Evolutionary conservation across 2,888 invertebrate genomes (phyloP), one percentile per base, ranked within the genome.

Genomic region (Drosophila nr. perissopoda): DNA sequence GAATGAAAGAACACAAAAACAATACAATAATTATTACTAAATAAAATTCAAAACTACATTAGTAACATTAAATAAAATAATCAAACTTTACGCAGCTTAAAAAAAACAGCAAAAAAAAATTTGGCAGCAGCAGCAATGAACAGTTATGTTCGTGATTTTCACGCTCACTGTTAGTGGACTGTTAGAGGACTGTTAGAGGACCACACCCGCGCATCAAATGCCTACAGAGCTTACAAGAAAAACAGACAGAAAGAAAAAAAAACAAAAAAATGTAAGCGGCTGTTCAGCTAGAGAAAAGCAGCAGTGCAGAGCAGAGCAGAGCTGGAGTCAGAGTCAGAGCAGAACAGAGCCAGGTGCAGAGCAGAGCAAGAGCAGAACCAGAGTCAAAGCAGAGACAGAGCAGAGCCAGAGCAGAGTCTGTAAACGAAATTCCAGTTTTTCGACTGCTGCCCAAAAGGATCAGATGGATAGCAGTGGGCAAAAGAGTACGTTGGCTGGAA

Each of bases 161-260:
- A 75, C 62, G 67, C 71, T 71, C 78, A 68, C 62, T 74, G 78
- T 42, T 60, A 78, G 73, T 88, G 91, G 92, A 92, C 92, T 45
- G 45, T 45, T 25, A 45, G 45, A 45, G 25, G 8, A 45, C 45
- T 45, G 45, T 42, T 60, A 78, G 75, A 89, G 91, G 92, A 92
- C 92, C 92, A 92, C 92, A 92, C 92, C 92, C 92, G 92, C 92
- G 91, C 92, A 45, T 45, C 25, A 91, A 91, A 86, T 91, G 91
- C 90, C 91, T 91, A 45, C 45, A 45, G 25, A 91, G 89, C 87
- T 91, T 91, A 88, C 83, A 87, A 89, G 90, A 87, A 72, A 45
- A 45, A 25, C 16, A 25, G 25, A 45, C n/a, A n/a, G 63, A 75
- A 81, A 75, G 34, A 54, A 25, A 36, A 52, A 52, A 21, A 3